Base-by-base conservation (phyloP, 2,113 vertebrate genomes). In the Thamnaconus septentrionalis region DNA sequence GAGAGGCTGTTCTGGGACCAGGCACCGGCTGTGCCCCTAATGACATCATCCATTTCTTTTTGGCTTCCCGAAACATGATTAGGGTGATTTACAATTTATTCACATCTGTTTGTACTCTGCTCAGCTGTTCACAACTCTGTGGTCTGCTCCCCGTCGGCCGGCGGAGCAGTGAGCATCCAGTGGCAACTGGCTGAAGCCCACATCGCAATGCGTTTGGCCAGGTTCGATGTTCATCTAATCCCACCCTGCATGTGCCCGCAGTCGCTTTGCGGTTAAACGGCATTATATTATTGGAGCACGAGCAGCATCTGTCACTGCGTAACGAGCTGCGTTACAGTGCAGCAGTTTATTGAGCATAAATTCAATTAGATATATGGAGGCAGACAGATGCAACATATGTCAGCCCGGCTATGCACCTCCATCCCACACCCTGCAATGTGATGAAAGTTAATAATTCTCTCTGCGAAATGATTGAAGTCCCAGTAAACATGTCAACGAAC, bases 1-100 rank as follows among this genome's bases (percentile, higher is more conserved):
- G 84, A 90, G 78, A 82, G 73, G 73, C 86, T 82, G 78, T 80
- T 79, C 69, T 85, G 83, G 87, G 85, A 80, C 85, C 75, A 76
- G 70, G 83, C 74, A 58, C 78, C 75, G 73, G 84, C 85, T 88
- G 86, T 59, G 78, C 75, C 56, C 73, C 82, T 87, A 87, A 88
- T 86, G 85, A 91, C 79, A 83, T 81, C 87, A 89, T 91, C 85
- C 63, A 86, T 89, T 90, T 81, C 75, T 80, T 64, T 50, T 5
- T 67, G 81, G 81, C 82, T 83, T 80, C 82, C 75, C 87, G 85
- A 65, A 88, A 89, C 84, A 84, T 72, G 71, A 88, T 86, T 87
- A 87, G 80, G 73, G 84, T 83, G 81, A 87, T 88, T 89, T 86
- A 85, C 86, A 84, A 85, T 87, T 85, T 86, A 90, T 88, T 86